Base-by-base conservation (phyloP, 2,888 invertebrate species). In the Sipha maydis region DNA sequence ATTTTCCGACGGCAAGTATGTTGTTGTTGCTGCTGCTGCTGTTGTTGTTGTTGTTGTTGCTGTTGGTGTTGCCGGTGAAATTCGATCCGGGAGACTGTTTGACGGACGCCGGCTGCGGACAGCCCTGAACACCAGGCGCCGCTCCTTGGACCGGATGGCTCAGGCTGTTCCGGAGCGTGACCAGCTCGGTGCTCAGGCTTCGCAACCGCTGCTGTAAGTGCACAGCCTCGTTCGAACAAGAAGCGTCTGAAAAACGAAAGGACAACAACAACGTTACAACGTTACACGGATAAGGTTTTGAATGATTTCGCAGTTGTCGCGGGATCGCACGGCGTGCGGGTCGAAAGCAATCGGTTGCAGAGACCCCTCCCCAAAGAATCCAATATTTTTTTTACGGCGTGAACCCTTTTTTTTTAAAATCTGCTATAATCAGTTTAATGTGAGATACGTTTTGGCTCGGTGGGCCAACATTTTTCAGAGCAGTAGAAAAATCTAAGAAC, bases 151-250 rank as follows among this genome's bases (percentile, higher is more conserved):
- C 97, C 93, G 61, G 61, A 9, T 97, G 97, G 48, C 82, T 88
- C 92, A 97, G 94, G 90, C 97, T 95, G 93, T 97, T 97, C 91
- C 97, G 94, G 92, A 98, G 94, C 91, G 97, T 97, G 92, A 97
- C 97, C 93, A 98, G 93, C 93, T 97, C 97, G 91, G 97, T 96
- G 93, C 97, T 97, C 90, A 98, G 94, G 92, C 96, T 97, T 92
- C 97, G 95, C 92, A 97, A 94, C 91, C 97, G 95, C 92, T 97
- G 97, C 93, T 97, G 97, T 92, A 97, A 93, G 92, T 97, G 97
- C 91, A 97, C 97, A 91, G 97, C 97, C 94, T 97, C 97, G 94
- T 97, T 97, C 91, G 97, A 97, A 90, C 97, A 97, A 91, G 97
- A 97, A 91, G 97, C 97, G 96, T 97, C 97, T 97, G 94, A 2